Base-by-base conservation (phyloP, 2,797 vertebrate genomes). In the Poeciliopsis presidionis region DNA sequence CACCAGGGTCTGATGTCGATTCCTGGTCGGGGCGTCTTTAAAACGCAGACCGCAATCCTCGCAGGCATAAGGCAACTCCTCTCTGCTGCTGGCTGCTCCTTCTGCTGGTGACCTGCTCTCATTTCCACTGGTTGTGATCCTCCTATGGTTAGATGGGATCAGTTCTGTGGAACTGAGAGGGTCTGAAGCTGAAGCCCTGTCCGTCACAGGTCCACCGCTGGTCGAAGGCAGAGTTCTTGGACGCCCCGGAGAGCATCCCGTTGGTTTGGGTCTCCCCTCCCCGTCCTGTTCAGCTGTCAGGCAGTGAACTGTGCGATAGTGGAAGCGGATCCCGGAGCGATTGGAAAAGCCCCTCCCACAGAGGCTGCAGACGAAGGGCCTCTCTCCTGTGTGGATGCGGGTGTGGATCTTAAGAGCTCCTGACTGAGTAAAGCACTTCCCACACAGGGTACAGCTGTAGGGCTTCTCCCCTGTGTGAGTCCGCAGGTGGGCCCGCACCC, bases 381-480 rank as follows among this genome's bases (percentile, higher is more conserved):
- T 91, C 86, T 96, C 96, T 7, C 96, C 96, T 0, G 96, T 96
- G 91, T 96, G 96, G 80, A 96, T 94, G 73, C 95, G 94, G 41
- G 80, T 94, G 77, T 96, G 96, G 63, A 96, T 96, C 85, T 96
- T 96, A 3, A 96, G 89, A 11, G 96, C 96, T 4, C 96, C 96
- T 0, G 96, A 96, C 88, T 96, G 96, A n/a, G 96, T 96, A 87
- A 96, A 96, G 77, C 95, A 94, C 77, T 96, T 96, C 7, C 95
- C 96, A 46, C 96, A 96, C 81, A 96, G 95, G 49, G n/a, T 73
- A 49, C 96, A 96, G 83, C 85, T 85, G 91, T 96, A 96, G 7
- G 96, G 96, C 80, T 96, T 96, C 83, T 96, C 96, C 6, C 96
- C 96, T 0, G 96, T 96, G 92, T 96, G 96, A 9, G 92, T 96